Conservation (phyloP, 2,797 vertebrate species). For the Pteronotus mesoamericanus region DNA sequence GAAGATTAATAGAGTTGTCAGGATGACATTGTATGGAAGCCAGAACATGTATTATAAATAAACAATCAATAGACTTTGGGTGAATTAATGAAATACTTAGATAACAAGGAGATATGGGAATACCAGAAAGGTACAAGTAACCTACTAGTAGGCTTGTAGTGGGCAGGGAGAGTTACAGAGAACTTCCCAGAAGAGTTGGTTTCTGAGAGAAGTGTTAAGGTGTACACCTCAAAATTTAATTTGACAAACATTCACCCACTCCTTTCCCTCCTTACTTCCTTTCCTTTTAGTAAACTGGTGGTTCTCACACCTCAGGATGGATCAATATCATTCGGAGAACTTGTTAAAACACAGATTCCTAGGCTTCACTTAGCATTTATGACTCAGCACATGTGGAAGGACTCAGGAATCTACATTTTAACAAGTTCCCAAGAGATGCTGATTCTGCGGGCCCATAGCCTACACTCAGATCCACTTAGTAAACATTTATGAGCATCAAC, state of each 20-base stretch:
- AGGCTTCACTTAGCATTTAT: background rate
- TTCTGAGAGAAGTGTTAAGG: background rate
- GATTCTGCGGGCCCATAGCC: background rate
- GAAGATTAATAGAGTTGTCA: background rate
- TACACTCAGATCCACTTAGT: background rate
- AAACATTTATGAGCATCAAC: background rate
- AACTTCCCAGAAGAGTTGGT: background rate
- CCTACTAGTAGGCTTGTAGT: no score
- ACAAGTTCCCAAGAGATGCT: background rate
- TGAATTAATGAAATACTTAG: background rate
- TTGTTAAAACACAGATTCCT: background rate
- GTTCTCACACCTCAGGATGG: background rate
- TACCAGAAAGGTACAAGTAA: background rate
- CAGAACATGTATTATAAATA: background rate
- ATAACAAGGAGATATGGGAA: background rate
- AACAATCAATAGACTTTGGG: background rate
- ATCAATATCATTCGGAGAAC: background rate
- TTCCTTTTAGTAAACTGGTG: background rate
- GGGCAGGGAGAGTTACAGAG: background rate
- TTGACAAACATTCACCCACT: background rate
- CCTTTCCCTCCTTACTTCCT: background rate
- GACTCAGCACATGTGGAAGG: background rate
- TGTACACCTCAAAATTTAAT: background rate
- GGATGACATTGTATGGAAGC: background rate
- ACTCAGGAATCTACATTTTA: background rate